Evolutionary conservation across 2,888 invertebrate species (phyloP), one percentile per base, ranked within the genome.

Genomic region (Calliopum simillimum): DNA sequence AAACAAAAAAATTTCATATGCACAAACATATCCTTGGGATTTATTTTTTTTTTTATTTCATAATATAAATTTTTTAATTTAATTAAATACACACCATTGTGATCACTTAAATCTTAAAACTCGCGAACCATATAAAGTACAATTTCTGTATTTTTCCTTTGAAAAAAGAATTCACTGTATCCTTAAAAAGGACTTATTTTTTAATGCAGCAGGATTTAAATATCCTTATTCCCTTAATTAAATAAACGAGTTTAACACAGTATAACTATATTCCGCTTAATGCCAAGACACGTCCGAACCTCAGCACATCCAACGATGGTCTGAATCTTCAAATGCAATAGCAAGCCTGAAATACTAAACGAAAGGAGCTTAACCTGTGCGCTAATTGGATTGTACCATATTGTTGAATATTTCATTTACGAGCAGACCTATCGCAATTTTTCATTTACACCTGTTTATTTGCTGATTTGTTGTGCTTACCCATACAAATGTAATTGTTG

Each of bases 361-460:
- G 73, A 74, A 74, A 69, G 71, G 69, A 74, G 77, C 78, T 77
- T 78, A 75, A 71, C 68, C 75, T 75, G 74, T 73, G 3, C 53
- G 68, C 82, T 85, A 85, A 85, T 85, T 85, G 85, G 84, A 85
- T 85, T 85, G 84, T 76, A 79, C 81, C 78, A 80, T 79, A 80
- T 83, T 75, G 76, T 71, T 70, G 71, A 73, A 76, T 78, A 75
- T 75, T 74, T 70, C 75, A 56, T 68, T 75, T 69, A n/a, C n/a
- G n/a, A n/a, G n/a, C n/a, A 72, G 72, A 71, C 70, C 73, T 68
- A 72, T 71, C 61, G 69, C 64, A 43, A 66, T 71, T 63, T 71
- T 71, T 69, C 73, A 53, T 51, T 67, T 71, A 69, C 56, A 19
- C 19, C 19, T 49, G n/a, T 49, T 49, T 16, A 49, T 49, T 49